Evolutionary conservation across 2,797 vertebrate genomes (phyloP).

Genomic region (Gadopsis marmoratus): DNA sequence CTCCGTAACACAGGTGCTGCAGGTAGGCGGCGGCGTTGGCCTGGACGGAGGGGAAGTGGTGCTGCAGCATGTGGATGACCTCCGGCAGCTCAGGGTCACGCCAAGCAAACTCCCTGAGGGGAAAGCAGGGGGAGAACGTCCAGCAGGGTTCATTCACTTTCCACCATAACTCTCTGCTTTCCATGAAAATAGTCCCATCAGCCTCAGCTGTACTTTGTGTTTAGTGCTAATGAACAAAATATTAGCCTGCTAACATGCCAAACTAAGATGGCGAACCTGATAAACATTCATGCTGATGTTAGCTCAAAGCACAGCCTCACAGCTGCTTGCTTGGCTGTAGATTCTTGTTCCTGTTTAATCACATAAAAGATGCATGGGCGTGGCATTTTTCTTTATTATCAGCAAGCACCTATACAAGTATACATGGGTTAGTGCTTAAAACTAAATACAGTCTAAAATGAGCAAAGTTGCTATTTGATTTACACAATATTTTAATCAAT

Average conservation of each 20-base stretch:
- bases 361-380: no score
- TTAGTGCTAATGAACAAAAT: neutral
- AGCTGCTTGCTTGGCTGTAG: no score
- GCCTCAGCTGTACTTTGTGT: neutral
- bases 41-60: slow-evolving; percentile 98
- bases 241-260: neutral
- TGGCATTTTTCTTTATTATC: no score
- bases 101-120: slow-evolving; percentile 95
- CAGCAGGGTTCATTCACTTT: neutral
- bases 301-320: no score
- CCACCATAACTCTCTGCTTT: no score
- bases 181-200: no score
- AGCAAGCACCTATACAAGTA: no score
- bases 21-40: slow-evolving; percentile 97
- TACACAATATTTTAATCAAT: neutral
- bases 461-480: neutral
- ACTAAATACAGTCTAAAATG: neutral
- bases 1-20: slow-evolving; percentile 97
- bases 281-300: no score
- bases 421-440: neutral
- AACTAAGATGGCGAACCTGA: no score
- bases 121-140: neutral
- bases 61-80: slow-evolving; percentile 99
- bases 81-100: slow-evolving; percentile 95
- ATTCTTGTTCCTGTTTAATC: neutral